A percentile compares a stretch with the other conserved stretches of the same genome.
Conservation (phyloP, 2,888 invertebrate species). For the Reticulitermes lucifugus region DNA sequence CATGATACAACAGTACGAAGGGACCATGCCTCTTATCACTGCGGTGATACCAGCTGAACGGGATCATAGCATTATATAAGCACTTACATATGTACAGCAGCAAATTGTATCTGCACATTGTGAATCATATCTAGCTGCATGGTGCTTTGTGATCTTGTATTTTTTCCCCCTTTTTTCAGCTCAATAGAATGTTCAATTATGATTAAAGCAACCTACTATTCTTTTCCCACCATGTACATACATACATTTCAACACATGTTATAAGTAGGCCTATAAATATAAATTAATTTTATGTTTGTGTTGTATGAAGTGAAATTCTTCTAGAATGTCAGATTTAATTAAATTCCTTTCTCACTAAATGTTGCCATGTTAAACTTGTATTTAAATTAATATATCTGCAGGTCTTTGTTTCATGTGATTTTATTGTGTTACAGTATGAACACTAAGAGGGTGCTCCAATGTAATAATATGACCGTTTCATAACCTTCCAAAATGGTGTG, state of each 20-base stretch:
- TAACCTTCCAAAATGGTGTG: not conserved
- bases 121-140: not conserved
- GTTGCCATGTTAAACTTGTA: not conserved
- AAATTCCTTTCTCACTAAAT: not conserved
- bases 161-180: not conserved
- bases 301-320: not conserved
- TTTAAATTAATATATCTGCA: not conserved
- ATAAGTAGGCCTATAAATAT: slow-evolving; percentile 10
- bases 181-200: not conserved
- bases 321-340: not conserved
- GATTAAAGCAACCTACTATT: not conserved
- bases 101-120: not conserved
- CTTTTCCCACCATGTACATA: not conserved
- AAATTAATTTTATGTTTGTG: not conserved
- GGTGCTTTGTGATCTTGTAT: not conserved
- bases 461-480: not conserved
- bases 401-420: not conserved
- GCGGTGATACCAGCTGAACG: slow-evolving; percentile 48
- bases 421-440: not conserved
- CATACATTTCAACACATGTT: not conserved
- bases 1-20: slow-evolving; percentile 27
- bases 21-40: slow-evolving; percentile 49
- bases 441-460: not conserved
- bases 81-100: slow-evolving; percentile 5
- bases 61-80: slow-evolving; percentile 48